Evolutionary conservation across 2,113 vertebrate species (phyloP).

Genomic region (Engystomops pustulosus): DNA sequence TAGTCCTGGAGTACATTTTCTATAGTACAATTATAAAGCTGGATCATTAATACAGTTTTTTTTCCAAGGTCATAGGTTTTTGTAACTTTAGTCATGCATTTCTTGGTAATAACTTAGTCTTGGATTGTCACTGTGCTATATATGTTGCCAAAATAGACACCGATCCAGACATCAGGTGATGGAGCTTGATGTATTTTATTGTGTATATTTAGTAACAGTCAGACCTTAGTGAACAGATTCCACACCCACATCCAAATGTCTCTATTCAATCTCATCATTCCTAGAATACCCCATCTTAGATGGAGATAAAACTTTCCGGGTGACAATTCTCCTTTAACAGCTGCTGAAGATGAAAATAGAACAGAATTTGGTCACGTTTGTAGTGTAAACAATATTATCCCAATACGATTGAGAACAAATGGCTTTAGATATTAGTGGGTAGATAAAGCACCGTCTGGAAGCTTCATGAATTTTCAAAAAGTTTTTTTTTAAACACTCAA

Average conservation of each 20-base stretch:
- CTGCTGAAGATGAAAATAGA: constrained; percentile 24
- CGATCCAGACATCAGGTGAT: constrained; percentile 16
- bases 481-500: background rate
- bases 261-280: constrained; percentile 40
- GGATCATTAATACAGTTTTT: background rate
- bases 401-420: constrained; percentile 40
- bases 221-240: constrained; percentile 25
- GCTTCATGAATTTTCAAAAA: background rate
- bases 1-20: no score
- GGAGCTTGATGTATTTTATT: background rate
- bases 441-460: background rate
- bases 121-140: background rate
- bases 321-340: constrained; percentile 44
- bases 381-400: constrained; percentile 16
- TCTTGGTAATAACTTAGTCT: background rate
- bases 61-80: background rate
- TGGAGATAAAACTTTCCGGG: constrained; percentile 34
- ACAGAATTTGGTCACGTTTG: constrained; percentile 23
- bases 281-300: constrained; percentile 38
- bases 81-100: background rate
- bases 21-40: background rate
- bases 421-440: background rate
- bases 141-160: constrained; percentile 20
- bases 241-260: constrained; percentile 40
- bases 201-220: constrained; percentile 38